A percentile compares a stretch with the other conserved stretches of the same genome.
phyloP scores from a whole-genome alignment of 1,140 invertebrate genomes.

The Saxidomus purpurata region DNA sequence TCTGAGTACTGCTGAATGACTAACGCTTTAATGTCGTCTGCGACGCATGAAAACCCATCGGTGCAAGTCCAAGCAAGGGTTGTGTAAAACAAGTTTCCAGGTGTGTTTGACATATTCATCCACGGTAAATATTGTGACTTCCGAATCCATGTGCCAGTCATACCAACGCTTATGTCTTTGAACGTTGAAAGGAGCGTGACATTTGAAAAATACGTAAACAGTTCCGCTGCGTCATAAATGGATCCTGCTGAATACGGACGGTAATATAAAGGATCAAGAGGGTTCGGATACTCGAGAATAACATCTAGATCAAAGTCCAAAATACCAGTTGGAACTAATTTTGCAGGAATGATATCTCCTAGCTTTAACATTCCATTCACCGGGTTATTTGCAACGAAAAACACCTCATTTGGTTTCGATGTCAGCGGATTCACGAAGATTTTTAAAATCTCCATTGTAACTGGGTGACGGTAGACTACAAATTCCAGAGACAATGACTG shows the following conservation, averaged over 20 bases:
- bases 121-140: constrained; percentile 70
- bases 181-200: constrained; percentile 20
- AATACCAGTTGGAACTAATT: neutral
- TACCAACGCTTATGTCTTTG: constrained; percentile 12
- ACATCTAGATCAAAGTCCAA: constrained; percentile 55
- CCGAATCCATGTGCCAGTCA: constrained; percentile 61
- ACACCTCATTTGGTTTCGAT: constrained; percentile 64
- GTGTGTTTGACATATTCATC: constrained; percentile 64
- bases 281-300: constrained; percentile 66
- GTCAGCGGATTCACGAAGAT: constrained; percentile 56
- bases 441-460: constrained; percentile 58
- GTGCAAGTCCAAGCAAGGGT: constrained; percentile 67
- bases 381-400: constrained; percentile 69
- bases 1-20: constrained; percentile 48
- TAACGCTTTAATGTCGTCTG: constrained; percentile 61
- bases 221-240: constrained; percentile 65
- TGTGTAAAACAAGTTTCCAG: constrained; percentile 65
- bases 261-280: constrained; percentile 58
- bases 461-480: constrained; percentile 65
- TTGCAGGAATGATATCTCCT: constrained; percentile 2
- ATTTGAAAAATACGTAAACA: constrained; percentile 65
- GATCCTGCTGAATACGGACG: constrained; percentile 64
- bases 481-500: constrained; percentile 67
- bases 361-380: constrained; percentile 61
- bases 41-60: constrained; percentile 41